phyloP scores from a whole-genome alignment of 2,888 invertebrate genomes.

The Brenthis hecate region DNA sequence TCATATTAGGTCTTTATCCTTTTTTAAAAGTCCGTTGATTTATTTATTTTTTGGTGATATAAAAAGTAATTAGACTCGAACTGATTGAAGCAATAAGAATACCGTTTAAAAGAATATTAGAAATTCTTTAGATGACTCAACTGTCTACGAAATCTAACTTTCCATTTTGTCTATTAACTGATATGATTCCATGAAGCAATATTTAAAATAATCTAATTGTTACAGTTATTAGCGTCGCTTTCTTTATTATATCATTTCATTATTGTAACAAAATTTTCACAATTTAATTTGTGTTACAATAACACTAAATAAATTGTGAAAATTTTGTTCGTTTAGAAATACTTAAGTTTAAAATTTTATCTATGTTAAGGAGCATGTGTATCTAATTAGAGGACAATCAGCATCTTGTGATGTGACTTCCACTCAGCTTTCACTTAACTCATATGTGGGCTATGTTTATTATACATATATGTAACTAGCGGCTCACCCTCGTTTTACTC shows the following conservation, averaged over 20 bases:
- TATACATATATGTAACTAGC: no score
- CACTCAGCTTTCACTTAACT: no score
- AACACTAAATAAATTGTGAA: background rate
- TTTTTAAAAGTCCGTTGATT: no score
- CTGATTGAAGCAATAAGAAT: background rate
- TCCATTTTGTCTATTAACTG: constrained; percentile 19
- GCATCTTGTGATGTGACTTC: no score
- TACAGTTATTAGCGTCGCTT: constrained; percentile 23
- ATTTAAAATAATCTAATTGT: constrained; percentile 8
- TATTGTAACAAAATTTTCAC: background rate
- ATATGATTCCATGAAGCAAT: constrained; percentile 13
- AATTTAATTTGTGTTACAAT: no score
- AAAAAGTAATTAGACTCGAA: no score
- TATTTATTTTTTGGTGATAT: no score
- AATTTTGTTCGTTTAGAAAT: background rate
- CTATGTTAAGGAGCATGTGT: background rate
- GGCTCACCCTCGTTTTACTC: no score
- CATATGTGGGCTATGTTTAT: no score
- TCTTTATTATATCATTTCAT: constrained; percentile 10
- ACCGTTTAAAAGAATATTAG: constrained; percentile 6
- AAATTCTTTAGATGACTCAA: constrained; percentile 1
- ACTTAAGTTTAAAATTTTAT: background rate
- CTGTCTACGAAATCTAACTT: constrained; percentile 15
- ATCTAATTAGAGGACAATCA: no score
- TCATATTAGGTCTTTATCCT: no score